Conservation (phyloP, 2,888 invertebrate species). For the Papilio demoleus region DNA sequence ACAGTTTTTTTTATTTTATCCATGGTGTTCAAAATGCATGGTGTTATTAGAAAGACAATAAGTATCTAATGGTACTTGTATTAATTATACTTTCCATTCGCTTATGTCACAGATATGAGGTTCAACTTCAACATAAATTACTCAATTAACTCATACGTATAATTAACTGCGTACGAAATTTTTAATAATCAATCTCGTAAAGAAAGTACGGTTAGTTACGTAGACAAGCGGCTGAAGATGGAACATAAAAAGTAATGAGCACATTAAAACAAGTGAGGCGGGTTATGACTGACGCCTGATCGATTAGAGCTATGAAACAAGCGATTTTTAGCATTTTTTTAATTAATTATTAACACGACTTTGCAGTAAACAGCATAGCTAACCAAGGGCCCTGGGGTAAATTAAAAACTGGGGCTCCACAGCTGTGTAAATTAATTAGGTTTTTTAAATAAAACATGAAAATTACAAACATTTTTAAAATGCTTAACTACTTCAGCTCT, state of each 20-base stretch:
- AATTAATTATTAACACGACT: too few relatives aligned
- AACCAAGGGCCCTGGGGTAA: too few relatives aligned
- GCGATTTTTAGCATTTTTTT: slow-evolving; percentile 23
- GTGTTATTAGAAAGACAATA: too few relatives aligned
- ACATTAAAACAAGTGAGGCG: slow-evolving; percentile 70
- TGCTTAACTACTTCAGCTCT: too few relatives aligned
- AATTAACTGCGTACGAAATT: slow-evolving; percentile 72
- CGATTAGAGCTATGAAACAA: slow-evolving; percentile 52
- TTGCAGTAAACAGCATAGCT: too few relatives aligned
- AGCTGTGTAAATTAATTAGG: too few relatives aligned
- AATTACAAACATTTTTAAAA: too few relatives aligned
- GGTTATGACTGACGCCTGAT: slow-evolving; percentile 55
- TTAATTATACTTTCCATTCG: slow-evolving; percentile 31
- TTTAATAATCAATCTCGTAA: slow-evolving; percentile 77
- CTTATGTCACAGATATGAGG: slow-evolving; percentile 37
- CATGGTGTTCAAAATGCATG: too few relatives aligned
- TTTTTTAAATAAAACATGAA: too few relatives aligned
- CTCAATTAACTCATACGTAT: slow-evolving; percentile 71
- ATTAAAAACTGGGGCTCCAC: too few relatives aligned
- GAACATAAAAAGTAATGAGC: slow-evolving; percentile 76
- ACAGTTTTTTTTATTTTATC: too few relatives aligned
- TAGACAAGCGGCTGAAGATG: slow-evolving; percentile 57
- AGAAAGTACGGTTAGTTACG: slow-evolving; percentile 72
- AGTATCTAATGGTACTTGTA: not conserved
- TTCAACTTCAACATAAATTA: slow-evolving; percentile 60